These are phyloP conservation scores for Syngnathus floridae DNA, from an alignment of 2,113 vertebrate genomes.

Conservation along the genomic window DNA sequence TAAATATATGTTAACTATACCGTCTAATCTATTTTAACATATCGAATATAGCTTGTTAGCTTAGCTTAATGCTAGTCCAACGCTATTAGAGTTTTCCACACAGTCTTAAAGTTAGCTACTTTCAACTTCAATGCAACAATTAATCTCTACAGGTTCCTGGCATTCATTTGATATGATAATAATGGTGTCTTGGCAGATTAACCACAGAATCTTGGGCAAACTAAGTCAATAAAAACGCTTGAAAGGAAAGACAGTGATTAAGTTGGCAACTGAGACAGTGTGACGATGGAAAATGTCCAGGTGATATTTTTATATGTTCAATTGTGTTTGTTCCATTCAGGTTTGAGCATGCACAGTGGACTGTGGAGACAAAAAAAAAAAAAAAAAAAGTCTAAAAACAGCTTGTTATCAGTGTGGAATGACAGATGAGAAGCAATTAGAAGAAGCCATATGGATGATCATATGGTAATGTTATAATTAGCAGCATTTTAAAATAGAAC, in stretches of 20 bases:
- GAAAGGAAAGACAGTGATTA: constrained; percentile 31
- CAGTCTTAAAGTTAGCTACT: constrained; percentile 6
- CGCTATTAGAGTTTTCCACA: neutral
- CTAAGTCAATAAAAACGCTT: constrained; percentile 33
- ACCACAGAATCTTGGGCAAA: constrained; percentile 29
- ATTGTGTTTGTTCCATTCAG: constrained; percentile 30
- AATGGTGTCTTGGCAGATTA: constrained; percentile 35
- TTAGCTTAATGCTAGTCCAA: neutral
- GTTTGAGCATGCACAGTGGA: constrained; percentile 22
- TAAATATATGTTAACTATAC: neutral
- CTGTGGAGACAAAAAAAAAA: constrained; percentile 34
- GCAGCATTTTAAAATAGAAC: constrained; percentile 56
- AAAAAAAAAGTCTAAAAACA: constrained; percentile 41
- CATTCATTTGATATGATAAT: constrained; percentile 7
- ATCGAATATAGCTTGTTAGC: neutral
- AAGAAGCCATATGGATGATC: constrained; percentile 66
- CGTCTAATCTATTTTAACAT: neutral
- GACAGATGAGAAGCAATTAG: constrained; percentile 63
- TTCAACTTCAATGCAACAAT: constrained; percentile 18
- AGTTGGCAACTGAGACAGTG: constrained; percentile 40
- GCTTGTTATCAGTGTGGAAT: constrained; percentile 49
- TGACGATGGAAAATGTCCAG: constrained; percentile 37
- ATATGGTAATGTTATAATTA: constrained; percentile 69
- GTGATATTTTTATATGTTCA: constrained; percentile 51
- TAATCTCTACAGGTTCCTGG: constrained; percentile 43